Evolutionary conservation across 2,797 vertebrate genomes (phyloP), one percentile per base, ranked within the genome.

Genomic region (Agapornis canus): DNA sequence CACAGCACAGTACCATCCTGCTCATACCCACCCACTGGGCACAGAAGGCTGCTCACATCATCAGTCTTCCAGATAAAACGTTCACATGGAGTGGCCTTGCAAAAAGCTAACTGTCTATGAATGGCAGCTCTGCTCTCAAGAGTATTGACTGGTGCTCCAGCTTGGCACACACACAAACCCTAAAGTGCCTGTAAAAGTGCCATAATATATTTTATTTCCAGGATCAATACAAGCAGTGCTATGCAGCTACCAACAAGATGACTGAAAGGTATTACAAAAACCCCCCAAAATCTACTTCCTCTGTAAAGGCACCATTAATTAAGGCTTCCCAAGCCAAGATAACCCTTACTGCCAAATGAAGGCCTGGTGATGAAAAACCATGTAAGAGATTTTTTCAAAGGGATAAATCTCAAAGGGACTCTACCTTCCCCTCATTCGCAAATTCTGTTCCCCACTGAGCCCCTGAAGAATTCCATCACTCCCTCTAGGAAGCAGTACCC

Each of bases 21-120:
- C 49, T 69, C 42, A 2, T 1, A 51, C 12, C 42, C 42, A 72
- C 42, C 29, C 69, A 19, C 22, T n/a, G 25, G 0, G 0, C 4
- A 21, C 77, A 61, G 29, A 80, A 83, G 13, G 65, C 69, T 40
- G 35, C 56, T 86, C 51, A 32, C 13, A 35, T 26, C 12, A 79
- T 11, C 29, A 42, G 37, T 13, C 48, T 76, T 29, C 18, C 57
- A 78, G 17, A 51, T 11, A 70, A 68, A 85, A 70, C 2, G 9
- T 12, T 82, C 4, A 29, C 52, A 22, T 0, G 0, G 18, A 82
- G n/a, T 4, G 4, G 45, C 72, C 27, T 16, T 64, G 32, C 52
- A 75, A 70, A 92, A 75, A 47, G 11, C 31, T 18, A 56, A 14
- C 19, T 19, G 17, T 6, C 26, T 5, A 70, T 25, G 69, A 85